Evolutionary conservation across 2,888 invertebrate species (phyloP).

Genomic region (Rhagophthalmus giganteus): DNA sequence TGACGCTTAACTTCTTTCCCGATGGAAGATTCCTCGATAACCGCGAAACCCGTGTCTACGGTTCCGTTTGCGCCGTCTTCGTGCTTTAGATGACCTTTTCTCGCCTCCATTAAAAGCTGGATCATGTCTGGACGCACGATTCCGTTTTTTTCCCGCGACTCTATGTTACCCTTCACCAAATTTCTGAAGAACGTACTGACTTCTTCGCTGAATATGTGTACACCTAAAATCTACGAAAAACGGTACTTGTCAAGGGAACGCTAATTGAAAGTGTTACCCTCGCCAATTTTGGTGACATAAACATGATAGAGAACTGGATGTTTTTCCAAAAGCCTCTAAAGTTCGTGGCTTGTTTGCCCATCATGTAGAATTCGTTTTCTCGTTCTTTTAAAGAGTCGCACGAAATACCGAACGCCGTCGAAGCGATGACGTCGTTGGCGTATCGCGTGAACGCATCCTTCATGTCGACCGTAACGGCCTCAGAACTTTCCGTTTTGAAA

Average conservation of each 20-base stretch:
- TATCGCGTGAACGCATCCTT: slow-evolving; percentile 57
- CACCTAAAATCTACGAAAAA: slow-evolving; percentile 23
- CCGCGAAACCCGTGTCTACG: not conserved
- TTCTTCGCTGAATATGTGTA: slow-evolving; percentile 31
- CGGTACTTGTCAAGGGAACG: not conserved
- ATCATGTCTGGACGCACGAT: slow-evolving; percentile 52
- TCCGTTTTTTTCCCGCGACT: slow-evolving; percentile 38
- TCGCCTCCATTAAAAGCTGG: slow-evolving; percentile 47
- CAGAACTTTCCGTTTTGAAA: slow-evolving; percentile 36
- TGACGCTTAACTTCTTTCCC: not conserved
- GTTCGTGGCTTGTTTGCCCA: slow-evolving; percentile 56
- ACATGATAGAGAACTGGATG: slow-evolving; percentile 29
- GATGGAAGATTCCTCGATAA: not conserved
- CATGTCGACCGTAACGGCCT: slow-evolving; percentile 46
- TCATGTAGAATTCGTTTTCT: slow-evolving; percentile 60
- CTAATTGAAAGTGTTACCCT: slow-evolving; percentile 16
- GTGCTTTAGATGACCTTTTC: slow-evolving; percentile 36
- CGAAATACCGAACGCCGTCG: slow-evolving; percentile 59
- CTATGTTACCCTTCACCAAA: slow-evolving; percentile 41
- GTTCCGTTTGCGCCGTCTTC: slow-evolving; percentile 21
- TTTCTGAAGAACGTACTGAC: slow-evolving; percentile 35
- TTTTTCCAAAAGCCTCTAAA: slow-evolving; percentile 26
- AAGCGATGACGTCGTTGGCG: slow-evolving; percentile 60
- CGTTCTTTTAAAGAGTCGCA: slow-evolving; percentile 60
- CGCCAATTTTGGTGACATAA: slow-evolving; percentile 25